These are phyloP conservation scores for Oreochromis niloticus DNA, from an alignment of 2,113 vertebrate genomes.

Conservation along the genomic window DNA sequence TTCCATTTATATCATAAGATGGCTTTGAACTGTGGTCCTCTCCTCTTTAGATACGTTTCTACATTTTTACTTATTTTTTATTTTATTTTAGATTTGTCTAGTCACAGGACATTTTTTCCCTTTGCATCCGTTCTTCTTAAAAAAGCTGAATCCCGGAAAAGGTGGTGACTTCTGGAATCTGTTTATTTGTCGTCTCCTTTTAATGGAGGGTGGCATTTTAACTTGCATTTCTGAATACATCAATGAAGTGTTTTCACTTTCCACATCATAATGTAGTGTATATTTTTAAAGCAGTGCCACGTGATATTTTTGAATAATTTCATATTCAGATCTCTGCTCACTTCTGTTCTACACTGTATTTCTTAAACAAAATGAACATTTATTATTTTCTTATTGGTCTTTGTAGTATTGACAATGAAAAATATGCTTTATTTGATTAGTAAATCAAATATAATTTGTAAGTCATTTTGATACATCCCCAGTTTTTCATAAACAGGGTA, in stretches of 20 bases:
- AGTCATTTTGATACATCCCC: background rate
- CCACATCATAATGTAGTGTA: background rate
- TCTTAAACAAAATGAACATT: background rate
- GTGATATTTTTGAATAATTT: background rate
- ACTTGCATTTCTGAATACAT: background rate
- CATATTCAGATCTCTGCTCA: background rate
- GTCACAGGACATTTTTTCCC: background rate
- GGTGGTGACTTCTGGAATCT: background rate
- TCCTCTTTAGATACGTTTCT: background rate
- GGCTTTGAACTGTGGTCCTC: background rate
- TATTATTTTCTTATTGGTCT: background rate
- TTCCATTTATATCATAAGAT: background rate
- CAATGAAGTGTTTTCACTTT: background rate
- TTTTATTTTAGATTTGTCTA: background rate
- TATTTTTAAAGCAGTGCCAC: background rate
- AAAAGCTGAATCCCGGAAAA: background rate
- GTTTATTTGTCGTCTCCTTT: background rate
- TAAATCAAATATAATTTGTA: background rate
- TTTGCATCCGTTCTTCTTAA: background rate
- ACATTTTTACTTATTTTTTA: rapidly evolving
- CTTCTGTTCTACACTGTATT: background rate
- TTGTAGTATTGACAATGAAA: background rate
- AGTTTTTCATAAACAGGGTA: background rate
- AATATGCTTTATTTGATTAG: background rate
- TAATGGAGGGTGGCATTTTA: rapidly evolving